Conservation (phyloP, 1,140 invertebrate genomes). For the Solenopsis fugax region DNA sequence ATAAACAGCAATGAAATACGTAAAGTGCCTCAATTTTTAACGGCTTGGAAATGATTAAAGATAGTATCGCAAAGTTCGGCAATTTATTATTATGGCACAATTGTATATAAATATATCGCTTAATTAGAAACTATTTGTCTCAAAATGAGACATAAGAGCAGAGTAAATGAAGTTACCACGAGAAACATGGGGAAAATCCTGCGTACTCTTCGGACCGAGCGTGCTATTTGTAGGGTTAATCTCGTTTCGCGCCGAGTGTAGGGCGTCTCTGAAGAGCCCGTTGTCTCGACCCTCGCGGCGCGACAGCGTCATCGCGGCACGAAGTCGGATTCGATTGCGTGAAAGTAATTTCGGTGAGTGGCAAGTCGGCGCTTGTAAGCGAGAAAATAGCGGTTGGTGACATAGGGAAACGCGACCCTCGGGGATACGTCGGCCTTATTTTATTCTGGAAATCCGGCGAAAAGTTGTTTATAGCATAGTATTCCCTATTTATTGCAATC, state of each 20-base stretch:
- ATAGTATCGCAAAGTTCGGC: not conserved
- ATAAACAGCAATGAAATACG: not conserved
- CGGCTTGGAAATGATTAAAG: not conserved
- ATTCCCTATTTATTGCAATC: conserved; percentile 47
- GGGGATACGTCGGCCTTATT: conserved; percentile 34
- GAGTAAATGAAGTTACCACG: conserved; percentile 41
- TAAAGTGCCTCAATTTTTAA: not conserved
- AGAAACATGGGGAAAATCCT: conserved; percentile 3
- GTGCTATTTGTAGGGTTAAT: conserved; percentile 57
- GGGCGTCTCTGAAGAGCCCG: conserved; percentile 51
- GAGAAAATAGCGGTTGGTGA: conserved; percentile 28
- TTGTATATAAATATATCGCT: not conserved
- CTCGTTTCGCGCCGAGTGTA: conserved; percentile 41
- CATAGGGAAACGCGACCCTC: conserved; percentile 14
- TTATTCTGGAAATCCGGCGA: conserved; percentile 34
- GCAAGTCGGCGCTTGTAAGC: conserved; percentile 55
- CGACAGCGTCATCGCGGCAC: conserved; percentile 59
- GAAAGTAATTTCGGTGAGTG: conserved; percentile 64
- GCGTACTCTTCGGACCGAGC: not conserved
- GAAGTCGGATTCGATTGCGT: conserved; percentile 57
- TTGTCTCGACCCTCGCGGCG: conserved; percentile 58
- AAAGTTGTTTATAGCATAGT: conserved; percentile 40
- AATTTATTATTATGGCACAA: not conserved
- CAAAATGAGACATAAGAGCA: conserved; percentile 12
- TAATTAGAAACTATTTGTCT: conserved; percentile 22